phyloP scores from a whole-genome alignment of 2,888 invertebrate species.

The Brachyopa scutellaris region DNA sequence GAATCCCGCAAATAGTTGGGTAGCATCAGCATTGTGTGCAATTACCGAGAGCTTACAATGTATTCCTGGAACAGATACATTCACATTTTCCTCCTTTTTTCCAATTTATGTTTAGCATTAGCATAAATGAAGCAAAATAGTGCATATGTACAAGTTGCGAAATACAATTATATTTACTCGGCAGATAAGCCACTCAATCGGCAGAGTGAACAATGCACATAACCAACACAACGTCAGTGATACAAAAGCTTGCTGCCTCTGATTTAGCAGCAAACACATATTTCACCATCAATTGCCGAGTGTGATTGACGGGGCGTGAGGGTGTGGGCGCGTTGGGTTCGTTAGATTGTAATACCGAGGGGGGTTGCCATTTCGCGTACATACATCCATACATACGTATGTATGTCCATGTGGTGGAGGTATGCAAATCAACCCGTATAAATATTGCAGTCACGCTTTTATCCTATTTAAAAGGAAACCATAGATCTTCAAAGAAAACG shows the following conservation, averaged over 20 bases:
- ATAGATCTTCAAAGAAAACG: conserved; percentile 73
- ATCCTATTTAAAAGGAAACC: conserved; percentile 72
- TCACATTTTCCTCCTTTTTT: too few species aligned
- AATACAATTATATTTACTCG: conserved; percentile 35
- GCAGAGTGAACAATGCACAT: conserved; percentile 33
- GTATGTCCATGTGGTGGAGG: conserved; percentile 10
- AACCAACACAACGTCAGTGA: background rate
- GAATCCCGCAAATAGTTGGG: too few species aligned
- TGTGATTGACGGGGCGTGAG: conserved; percentile 52
- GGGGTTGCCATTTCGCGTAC: too few species aligned
- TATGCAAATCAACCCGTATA: conserved; percentile 73
- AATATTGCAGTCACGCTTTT: conserved; percentile 74
- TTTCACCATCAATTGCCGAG: conserved; percentile 65
- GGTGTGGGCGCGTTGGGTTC: background rate
- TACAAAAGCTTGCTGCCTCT: conserved; percentile 36
- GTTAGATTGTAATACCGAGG: conserved; percentile 6
- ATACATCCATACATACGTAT: too few species aligned
- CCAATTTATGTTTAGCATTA: background rate
- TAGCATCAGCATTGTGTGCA: too few species aligned
- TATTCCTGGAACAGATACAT: too few species aligned
- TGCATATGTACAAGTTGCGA: background rate
- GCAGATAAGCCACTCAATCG: conserved; percentile 47
- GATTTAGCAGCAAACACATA: conserved; percentile 68
- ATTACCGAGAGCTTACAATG: too few species aligned
- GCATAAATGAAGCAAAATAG: background rate